Evolutionary conservation across 1,140 invertebrate genomes (phyloP), one percentile per base, ranked within the genome.

Genomic region (Aphelinus atriplicis): DNA sequence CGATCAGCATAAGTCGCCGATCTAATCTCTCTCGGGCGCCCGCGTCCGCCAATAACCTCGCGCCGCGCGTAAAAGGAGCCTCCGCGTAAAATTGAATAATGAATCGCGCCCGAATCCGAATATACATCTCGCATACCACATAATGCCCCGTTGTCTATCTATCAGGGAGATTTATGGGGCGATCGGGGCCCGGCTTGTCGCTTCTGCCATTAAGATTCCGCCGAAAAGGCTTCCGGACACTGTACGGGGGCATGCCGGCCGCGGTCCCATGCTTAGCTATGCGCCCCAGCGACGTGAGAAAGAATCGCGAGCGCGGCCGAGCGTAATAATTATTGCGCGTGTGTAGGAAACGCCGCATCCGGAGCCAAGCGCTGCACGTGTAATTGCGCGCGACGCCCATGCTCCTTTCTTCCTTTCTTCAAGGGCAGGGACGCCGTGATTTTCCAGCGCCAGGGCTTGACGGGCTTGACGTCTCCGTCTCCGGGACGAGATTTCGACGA

Each of bases 251-350:
- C 7, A n/a, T 7, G 26, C 26, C n/a, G 10, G 47, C 64, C 64
- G 26, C 26, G 47, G 43, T 63, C 61, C 61, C 61, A 63, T 63
- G 61, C 3, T 69, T 69, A 69, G 61, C 46, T 58, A 69, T 69
- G 57, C 68, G 48, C 48, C 26, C 26, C 26, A 50, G 50, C 43
- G 1, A 70, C 67, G 67, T 75, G 73, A 75, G 67, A 75, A 75
- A 75, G 62, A 75, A 65, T 65, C 47, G 61, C 60, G 4, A 51
- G 56, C 51, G 9, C 66, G 7, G 53, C 60, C 42, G 56, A 75
- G 73, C 67, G 73, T 71, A 65, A 75, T 75, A 65, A 75, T 75
- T 75, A 65, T 71, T 71, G n/a, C 51, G 51, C 55, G 47, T 69
- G 50, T 60, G 45, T 69, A 75, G 73, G 67, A 75, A 69, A 60